These are phyloP conservation scores for Phymatocera aterrima DNA, from an alignment of 2,888 invertebrate genomes.

Conservation along the genomic window DNA sequence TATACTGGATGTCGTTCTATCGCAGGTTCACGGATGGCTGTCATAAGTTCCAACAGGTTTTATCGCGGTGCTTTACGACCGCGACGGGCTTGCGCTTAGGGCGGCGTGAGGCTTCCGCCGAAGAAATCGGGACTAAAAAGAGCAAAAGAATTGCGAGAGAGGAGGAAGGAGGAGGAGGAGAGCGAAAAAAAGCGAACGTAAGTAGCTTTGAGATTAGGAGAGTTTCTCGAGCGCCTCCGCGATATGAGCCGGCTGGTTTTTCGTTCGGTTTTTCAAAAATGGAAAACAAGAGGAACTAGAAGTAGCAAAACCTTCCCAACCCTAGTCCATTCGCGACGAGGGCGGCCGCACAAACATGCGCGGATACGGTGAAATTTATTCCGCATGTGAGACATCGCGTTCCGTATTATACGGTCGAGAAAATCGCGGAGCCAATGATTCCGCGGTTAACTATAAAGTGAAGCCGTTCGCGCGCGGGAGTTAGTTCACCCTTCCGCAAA, in stretches of 20 bases:
- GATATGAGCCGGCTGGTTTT: background rate
- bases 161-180: background rate
- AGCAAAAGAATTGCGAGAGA: background rate
- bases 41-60: constrained; percentile 50
- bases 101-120: background rate
- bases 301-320: background rate
- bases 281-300: constrained; percentile 1
- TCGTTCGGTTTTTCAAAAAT: no score
- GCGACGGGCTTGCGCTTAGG: background rate
- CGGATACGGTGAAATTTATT: no score
- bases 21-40: constrained; percentile 42
- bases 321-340: background rate
- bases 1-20: constrained; percentile 39
- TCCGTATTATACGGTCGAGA: background rate
- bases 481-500: constrained; percentile 15
- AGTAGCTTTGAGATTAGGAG: constrained; percentile 23
- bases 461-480: background rate
- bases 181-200: background rate
- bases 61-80: constrained; percentile 48
- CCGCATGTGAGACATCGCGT: no score
- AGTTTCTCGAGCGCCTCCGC: constrained; percentile 14
- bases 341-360: background rate
- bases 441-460: no score
- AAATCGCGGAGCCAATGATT: background rate
- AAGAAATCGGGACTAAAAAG: background rate